These are phyloP conservation scores for Elaphurus davidianus DNA, from an alignment of 2,113 vertebrate species.

Conservation along the genomic window DNA sequence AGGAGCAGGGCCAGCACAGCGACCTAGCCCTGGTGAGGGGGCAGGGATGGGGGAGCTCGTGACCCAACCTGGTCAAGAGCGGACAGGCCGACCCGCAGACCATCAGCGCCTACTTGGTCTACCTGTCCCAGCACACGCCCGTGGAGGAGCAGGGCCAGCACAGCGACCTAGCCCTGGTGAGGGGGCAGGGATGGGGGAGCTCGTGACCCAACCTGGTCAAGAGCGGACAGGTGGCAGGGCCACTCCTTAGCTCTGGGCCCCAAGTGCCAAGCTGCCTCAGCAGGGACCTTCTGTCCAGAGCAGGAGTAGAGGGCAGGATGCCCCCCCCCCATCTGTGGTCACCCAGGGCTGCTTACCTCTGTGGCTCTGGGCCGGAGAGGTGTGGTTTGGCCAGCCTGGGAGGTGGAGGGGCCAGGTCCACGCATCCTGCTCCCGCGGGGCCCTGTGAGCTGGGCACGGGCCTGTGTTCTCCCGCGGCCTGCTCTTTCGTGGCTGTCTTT, in stretches of 20 bases:
- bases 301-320: accelerated
- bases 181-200: not conserved
- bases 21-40: constrained; percentile 93
- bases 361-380: accelerated
- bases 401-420: not conserved
- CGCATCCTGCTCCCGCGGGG: not conserved
- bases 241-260: not conserved
- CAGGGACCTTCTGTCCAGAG: not conserved
- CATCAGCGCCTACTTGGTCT: constrained; percentile 97
- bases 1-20: constrained; percentile 94
- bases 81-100: constrained; percentile 79
- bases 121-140: constrained; percentile 96
- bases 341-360: accelerated
- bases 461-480: accelerated
- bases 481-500: accelerated
- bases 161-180: constrained; percentile 96
- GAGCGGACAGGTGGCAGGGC: accelerated
- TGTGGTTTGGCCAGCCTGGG: not conserved
- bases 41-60: accelerated
- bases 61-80: constrained; percentile 78
- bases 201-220: constrained; percentile 78
- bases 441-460: accelerated
- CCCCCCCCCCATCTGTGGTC: accelerated
- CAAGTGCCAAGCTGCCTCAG: accelerated
- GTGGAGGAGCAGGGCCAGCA: constrained; percentile 95